A percentile compares a stretch with the other conserved stretches of the same genome.
Evolutionary conservation across 2,888 invertebrate genomes (phyloP).

Genomic region (Melinopterus prodromus): DNA sequence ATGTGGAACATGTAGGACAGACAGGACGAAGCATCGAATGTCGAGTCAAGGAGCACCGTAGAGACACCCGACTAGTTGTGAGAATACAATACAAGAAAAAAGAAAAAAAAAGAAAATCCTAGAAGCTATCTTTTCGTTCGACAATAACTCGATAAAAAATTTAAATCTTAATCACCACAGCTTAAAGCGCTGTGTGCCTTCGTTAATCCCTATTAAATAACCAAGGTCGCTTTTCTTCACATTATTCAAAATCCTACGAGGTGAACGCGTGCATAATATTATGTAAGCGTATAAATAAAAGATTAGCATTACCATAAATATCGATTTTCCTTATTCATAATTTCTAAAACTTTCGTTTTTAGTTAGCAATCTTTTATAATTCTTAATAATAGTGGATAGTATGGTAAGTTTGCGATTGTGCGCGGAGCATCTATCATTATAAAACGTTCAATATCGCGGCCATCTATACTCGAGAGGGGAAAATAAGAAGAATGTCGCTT

Average conservation of each 20-base stretch:
- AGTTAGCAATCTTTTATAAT: not conserved
- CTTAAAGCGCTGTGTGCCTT: too few species aligned
- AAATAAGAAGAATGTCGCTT: conserved; percentile 14
- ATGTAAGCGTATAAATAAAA: not conserved
- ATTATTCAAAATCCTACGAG: not conserved
- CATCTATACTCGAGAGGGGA: not conserved
- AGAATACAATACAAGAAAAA: too few species aligned
- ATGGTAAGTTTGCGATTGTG: not conserved
- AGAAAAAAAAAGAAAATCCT: too few species aligned
- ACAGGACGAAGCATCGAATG: too few species aligned
- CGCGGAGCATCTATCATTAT: not conserved
- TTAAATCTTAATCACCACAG: too few species aligned
- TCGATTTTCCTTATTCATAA: conserved; percentile 6
- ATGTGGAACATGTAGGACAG: too few species aligned
- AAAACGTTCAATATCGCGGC: not conserved
- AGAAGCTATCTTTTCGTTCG: too few species aligned
- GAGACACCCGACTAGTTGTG: too few species aligned
- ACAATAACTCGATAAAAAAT: too few species aligned
- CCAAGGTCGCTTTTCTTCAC: not conserved
- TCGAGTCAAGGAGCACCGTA: too few species aligned
- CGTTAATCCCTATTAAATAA: not conserved
- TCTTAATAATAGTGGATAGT: not conserved
- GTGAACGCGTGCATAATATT: not conserved
- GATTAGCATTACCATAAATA: not conserved
- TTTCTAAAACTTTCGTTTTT: conserved; percentile 13